Conservation (phyloP, 2,888 invertebrate species). For the Cryptus viduatorius region DNA sequence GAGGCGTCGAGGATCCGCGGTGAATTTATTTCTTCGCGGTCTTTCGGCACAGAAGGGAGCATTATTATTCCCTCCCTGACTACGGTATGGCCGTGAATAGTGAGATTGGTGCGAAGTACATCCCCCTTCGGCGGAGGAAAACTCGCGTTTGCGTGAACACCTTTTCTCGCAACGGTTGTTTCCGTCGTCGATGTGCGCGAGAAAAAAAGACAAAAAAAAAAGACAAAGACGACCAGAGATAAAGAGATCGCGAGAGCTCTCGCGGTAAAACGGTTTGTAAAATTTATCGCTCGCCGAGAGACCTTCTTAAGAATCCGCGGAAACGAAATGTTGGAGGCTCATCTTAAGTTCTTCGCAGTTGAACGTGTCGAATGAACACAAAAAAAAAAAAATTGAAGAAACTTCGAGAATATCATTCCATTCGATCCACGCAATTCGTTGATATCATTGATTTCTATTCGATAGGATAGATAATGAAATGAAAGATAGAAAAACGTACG, state of each 20-base stretch:
- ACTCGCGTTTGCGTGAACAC: constrained; percentile 33
- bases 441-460: constrained; percentile 21
- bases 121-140: not conserved
- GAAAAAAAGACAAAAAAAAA: constrained; percentile 30
- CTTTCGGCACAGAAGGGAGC: constrained; percentile 27
- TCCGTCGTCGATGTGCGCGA: constrained; percentile 49
- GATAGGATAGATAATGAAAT: constrained; percentile 31
- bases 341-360: not conserved
- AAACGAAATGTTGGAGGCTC: not conserved
- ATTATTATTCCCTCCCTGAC: constrained; percentile 45
- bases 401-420: constrained; percentile 51
- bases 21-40: constrained; percentile 56
- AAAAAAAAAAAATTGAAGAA: not conserved
- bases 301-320: not conserved
- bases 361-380: not conserved
- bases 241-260: constrained; percentile 33
- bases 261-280: constrained; percentile 32
- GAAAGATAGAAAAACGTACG: constrained; percentile 13
- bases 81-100: constrained; percentile 35
- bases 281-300: constrained; percentile 19
- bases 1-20: not conserved
- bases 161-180: constrained; percentile 49
- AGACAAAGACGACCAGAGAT: constrained; percentile 23
- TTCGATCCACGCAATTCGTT: constrained; percentile 53
- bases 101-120: constrained; percentile 39